Base-by-base conservation (phyloP, 2,888 invertebrate genomes). In the Xylocampa areola region DNA sequence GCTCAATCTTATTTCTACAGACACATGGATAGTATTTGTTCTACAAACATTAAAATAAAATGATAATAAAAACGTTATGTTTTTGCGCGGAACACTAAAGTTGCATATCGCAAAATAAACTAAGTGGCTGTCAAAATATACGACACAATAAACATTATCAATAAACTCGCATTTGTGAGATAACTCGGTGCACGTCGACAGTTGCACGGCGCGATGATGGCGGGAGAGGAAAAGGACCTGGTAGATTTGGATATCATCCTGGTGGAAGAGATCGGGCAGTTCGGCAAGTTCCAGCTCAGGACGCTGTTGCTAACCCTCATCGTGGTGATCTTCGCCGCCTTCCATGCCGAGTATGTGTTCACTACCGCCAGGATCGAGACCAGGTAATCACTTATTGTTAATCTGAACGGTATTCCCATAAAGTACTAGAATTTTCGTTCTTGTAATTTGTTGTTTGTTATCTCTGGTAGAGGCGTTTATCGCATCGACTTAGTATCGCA, bases 251-350 rank as follows among this genome's bases (percentile, higher is more conserved):
- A 90, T 43, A 76, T 74, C 4, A 82, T 90, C 8, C 62, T 91
- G 49, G 79, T 84, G 17, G 77, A 85, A 7, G 90, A 90, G 50
- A 70, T 90, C 8, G 91, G 90, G 0, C 84, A 89, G 74, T 82
- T 89, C 32, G 90, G 90, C 0, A 62, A 68, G 36, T 90, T 84
- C 59, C 91, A 91, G 63, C 39, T 81, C 16, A 65, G 75, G 16
- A 81, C 78, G 0, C 40, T 88, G 16, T 58, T 68, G 2, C 49
- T 89, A 8, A 74, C 79, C 0, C 58, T 75, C 0, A 27, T 87
- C 0, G 72, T 85, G 10, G 85, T 82, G 0, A 73, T 91, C 2
- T 86, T 91, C 45, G 73, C 72, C 0, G 81, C 84, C 0, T 89
- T 84, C 76, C 76, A 79, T 1, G 79, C 80, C 1, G 80, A 90